A percentile compares a stretch with the other conserved stretches of the same genome.
These are phyloP conservation scores for Aspidoscelis tigris DNA, from an alignment of 2,113 vertebrate species.

Conservation along the genomic window DNA sequence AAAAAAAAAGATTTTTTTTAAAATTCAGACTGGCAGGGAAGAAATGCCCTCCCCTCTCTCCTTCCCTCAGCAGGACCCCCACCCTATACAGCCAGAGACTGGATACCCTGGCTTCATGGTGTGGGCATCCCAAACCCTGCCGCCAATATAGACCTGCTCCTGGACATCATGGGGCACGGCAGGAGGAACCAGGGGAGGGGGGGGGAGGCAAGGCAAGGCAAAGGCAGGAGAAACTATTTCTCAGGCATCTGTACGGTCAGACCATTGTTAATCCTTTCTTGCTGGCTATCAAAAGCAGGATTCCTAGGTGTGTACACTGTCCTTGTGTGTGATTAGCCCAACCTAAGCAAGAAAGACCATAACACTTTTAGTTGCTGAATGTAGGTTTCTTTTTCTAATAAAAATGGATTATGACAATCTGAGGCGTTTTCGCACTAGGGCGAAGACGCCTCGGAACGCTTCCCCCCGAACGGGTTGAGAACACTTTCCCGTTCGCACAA, in stretches of 20 bases:
- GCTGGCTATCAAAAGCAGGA: slow-evolving; percentile 41
- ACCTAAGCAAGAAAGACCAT: neutral
- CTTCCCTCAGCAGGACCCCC: too few species aligned
- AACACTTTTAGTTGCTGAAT: slow-evolving; percentile 11
- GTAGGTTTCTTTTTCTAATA: neutral
- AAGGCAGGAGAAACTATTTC: slow-evolving; percentile 48
- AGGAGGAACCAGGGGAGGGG: neutral
- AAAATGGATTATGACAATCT: rapidly evolving
- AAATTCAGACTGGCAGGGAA: too few species aligned
- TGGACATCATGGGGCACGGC: neutral
- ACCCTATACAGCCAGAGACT: too few species aligned
- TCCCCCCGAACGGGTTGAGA: too few species aligned
- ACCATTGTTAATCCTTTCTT: slow-evolving; percentile 62
- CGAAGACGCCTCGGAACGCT: too few species aligned
- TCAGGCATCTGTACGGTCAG: slow-evolving; percentile 31
- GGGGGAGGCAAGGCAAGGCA: too few species aligned
- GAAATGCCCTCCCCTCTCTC: too few species aligned
- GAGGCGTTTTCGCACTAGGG: neutral
- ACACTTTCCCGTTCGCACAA: too few species aligned
- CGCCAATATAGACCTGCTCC: neutral
- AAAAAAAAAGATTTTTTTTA: too few species aligned
- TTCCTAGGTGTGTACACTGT: neutral
- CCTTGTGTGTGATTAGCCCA: neutral
- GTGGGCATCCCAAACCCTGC: too few species aligned
- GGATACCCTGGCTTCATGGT: too few species aligned